Evolutionary conservation across 2,888 invertebrate species (phyloP).

Genomic region (Disparrhopalites patrizii): DNA sequence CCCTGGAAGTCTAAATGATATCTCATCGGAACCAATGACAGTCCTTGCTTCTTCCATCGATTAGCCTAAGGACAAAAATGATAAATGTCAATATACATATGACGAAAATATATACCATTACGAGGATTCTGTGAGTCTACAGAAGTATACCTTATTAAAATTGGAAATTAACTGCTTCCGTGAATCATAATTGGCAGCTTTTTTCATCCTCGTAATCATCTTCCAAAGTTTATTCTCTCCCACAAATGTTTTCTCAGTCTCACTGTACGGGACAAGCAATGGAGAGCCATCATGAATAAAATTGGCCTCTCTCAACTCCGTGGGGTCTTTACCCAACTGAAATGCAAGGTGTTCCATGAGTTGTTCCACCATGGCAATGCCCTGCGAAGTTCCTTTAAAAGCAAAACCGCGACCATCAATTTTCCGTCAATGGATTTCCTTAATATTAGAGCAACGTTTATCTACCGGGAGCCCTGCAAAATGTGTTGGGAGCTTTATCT

Average conservation of each 20-base stretch:
- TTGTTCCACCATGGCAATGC: constrained; percentile 52
- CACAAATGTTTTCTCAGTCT: neutral
- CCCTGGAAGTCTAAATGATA: constrained; percentile 57
- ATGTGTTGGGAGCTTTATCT: constrained; percentile 55
- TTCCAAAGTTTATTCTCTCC: constrained; percentile 7
- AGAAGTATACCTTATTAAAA: constrained; percentile 60
- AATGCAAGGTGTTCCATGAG: constrained; percentile 54
- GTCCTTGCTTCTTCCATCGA: constrained; percentile 72
- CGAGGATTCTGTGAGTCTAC: constrained; percentile 45
- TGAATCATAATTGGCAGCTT: neutral
- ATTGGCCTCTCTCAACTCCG: constrained; percentile 57
- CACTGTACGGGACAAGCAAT: neutral
- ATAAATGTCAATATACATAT: neutral
- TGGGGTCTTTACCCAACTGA: constrained; percentile 51
- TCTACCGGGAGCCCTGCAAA: constrained; percentile 67
- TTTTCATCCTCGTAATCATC: constrained; percentile 10
- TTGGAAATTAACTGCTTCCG: constrained; percentile 57
- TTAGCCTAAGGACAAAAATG: constrained; percentile 53
- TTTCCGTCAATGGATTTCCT: no score
- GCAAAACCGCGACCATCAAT: no score
- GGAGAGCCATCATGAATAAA: constrained; percentile 50
- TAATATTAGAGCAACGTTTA: no score
- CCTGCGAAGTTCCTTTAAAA: constrained; percentile 54
- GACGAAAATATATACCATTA: neutral
- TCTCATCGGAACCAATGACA: constrained; percentile 62